phyloP scores from a whole-genome alignment of 2,888 invertebrate genomes.

The Drosophila emarginata region DNA sequence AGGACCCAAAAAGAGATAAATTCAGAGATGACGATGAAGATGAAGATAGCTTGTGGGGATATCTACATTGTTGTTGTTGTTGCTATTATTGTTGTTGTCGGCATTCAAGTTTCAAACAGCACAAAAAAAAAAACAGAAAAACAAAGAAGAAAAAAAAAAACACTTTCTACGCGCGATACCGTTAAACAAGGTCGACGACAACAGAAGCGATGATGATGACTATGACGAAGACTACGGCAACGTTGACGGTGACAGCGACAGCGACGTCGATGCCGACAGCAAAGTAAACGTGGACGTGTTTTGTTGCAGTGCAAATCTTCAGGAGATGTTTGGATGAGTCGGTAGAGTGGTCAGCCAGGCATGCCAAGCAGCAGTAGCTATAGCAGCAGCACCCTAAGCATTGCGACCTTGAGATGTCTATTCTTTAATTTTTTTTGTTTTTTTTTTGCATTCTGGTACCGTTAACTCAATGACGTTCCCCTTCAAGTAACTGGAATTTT shows the following conservation, averaged over 20 bases:
- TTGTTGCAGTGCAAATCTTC: constrained; percentile 13
- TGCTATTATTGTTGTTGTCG: constrained; percentile 23
- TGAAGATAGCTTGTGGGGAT: constrained; percentile 8
- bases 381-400: not conserved
- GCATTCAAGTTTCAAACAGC: constrained; percentile 58
- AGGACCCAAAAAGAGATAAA: not conserved
- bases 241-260: not conserved
- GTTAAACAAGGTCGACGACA: constrained; percentile 74
- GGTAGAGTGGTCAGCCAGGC: constrained; percentile 6
- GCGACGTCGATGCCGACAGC: not conserved
- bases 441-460: constrained; percentile 40
- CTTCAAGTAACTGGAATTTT: constrained; percentile 27
- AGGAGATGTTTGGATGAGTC: constrained; percentile 5
- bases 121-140: no score
- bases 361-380: not conserved
- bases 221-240: not conserved
- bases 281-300: constrained; percentile 16
- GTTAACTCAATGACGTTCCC: constrained; percentile 41
- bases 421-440: constrained; percentile 21
- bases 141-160: constrained; percentile 43
- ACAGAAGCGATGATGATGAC: constrained; percentile 39
- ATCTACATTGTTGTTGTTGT: constrained; percentile 12
- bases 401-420: constrained; percentile 45
- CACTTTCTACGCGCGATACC: constrained; percentile 78
- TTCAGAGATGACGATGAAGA: not conserved